A percentile compares a stretch with the other conserved stretches of the same genome.
These are phyloP conservation scores for Garra rufa DNA, from an alignment of 2,113 vertebrate species.

Conservation along the genomic window DNA sequence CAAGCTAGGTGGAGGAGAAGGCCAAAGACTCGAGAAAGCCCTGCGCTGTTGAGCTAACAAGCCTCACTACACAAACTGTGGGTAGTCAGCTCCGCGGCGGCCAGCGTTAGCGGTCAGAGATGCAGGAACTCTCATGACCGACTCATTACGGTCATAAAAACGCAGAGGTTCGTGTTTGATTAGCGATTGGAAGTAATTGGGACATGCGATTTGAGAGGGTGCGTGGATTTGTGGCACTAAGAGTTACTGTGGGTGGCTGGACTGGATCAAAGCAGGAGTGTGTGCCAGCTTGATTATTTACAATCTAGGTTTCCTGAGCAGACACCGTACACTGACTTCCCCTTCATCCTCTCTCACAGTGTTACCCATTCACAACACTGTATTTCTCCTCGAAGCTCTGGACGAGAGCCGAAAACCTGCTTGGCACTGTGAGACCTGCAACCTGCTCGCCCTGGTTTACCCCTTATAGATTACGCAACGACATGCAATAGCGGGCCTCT, in stretches of 20 bases:
- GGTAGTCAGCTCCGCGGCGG: constrained; percentile 62
- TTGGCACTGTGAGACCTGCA: constrained; percentile 10
- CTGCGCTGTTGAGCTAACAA: constrained; percentile 65
- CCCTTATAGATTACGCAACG: background rate
- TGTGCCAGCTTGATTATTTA: constrained; percentile 63
- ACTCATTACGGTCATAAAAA: constrained; percentile 38
- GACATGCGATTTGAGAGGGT: constrained; percentile 54
- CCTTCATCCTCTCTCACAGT: constrained; percentile 58
- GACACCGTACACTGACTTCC: constrained; percentile 59
- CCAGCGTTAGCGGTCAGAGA: constrained; percentile 60
- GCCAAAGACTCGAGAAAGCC: constrained; percentile 62
- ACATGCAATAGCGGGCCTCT: constrained; percentile 30
- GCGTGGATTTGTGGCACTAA: constrained; percentile 49
- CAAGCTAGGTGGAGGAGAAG: constrained; percentile 64
- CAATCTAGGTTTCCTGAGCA: constrained; percentile 47
- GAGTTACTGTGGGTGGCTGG: constrained; percentile 49
- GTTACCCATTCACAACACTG: constrained; percentile 66
- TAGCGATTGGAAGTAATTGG: constrained; percentile 61
- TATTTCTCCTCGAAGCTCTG: constrained; percentile 64
- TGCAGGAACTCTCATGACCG: constrained; percentile 41
- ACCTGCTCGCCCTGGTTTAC: constrained; percentile 39
- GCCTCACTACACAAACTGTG: constrained; percentile 66
- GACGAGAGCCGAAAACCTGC: constrained; percentile 44
- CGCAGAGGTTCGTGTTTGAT: constrained; percentile 55
- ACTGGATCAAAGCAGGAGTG: constrained; percentile 39